These are phyloP conservation scores for Ptychobarbus kaznakovi DNA, from an alignment of 2,797 vertebrate species.

Conservation along the genomic window DNA sequence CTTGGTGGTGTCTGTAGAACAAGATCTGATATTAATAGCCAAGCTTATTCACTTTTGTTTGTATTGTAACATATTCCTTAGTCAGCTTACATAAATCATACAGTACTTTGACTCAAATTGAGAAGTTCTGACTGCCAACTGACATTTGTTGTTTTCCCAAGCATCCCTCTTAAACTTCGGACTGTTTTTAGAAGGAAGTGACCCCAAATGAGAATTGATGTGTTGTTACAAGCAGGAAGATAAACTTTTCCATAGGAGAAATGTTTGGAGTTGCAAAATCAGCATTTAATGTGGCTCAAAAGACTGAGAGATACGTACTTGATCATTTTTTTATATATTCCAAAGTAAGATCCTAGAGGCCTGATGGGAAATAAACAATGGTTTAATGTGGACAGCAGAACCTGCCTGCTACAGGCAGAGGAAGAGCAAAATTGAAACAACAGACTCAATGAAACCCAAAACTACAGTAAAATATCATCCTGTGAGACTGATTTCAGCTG, in stretches of 20 bases:
- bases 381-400: constrained; percentile 18
- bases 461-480: constrained; percentile 2
- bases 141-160: constrained; percentile 7
- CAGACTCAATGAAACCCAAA: constrained; percentile 24
- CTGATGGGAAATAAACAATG: constrained; percentile 41
- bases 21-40: constrained; percentile 40
- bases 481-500: not conserved
- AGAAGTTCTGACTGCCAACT: constrained; percentile 27
- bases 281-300: constrained; percentile 30
- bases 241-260: constrained; percentile 6
- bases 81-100: constrained; percentile 29
- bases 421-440: constrained; percentile 16
- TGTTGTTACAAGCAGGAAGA: constrained; percentile 3
- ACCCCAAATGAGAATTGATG: not conserved
- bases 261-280: constrained; percentile 23
- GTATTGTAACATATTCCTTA: constrained; percentile 22
- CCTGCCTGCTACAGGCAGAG: not conserved
- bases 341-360: constrained; percentile 27
- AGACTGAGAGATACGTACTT: constrained; percentile 26
- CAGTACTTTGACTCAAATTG: not conserved
- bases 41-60: constrained; percentile 39
- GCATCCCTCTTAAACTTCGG: constrained; percentile 13
- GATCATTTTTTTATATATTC: constrained; percentile 42
- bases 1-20: constrained; percentile 45
- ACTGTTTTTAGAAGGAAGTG: constrained; percentile 12